Evolutionary conservation across 1,140 invertebrate genomes (phyloP).

Genomic region (Leptinotarsa undecemlineata): DNA sequence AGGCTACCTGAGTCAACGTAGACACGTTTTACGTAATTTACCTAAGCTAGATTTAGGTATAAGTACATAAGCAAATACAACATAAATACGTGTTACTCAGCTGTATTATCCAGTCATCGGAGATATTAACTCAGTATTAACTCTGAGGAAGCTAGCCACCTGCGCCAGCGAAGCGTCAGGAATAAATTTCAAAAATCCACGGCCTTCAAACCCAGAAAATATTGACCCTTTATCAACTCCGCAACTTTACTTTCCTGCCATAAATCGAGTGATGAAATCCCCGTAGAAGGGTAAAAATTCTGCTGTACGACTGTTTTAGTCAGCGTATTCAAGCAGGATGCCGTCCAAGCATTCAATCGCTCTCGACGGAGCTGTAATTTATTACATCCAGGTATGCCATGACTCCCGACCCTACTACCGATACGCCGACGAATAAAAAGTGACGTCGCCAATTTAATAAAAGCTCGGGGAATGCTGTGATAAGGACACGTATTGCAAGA

Average conservation of each 20-base stretch:
- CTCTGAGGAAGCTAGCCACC: too few relatives aligned
- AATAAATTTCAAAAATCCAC: too few relatives aligned
- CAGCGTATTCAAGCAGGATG: slow-evolving; percentile 14
- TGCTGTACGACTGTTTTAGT: slow-evolving; percentile 11
- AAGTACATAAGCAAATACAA: neutral
- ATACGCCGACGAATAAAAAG: slow-evolving; percentile 37
- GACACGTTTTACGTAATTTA: too few relatives aligned
- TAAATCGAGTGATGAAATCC: neutral
- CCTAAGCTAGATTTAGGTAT: too few relatives aligned
- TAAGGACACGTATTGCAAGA: slow-evolving; percentile 16
- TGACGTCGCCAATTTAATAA: slow-evolving; percentile 41
- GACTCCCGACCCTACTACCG: slow-evolving; percentile 30
- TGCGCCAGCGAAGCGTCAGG: too few relatives aligned
- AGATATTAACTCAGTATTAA: too few relatives aligned
- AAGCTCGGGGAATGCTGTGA: slow-evolving; percentile 18
- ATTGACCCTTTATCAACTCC: too few relatives aligned
- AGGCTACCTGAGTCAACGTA: too few relatives aligned
- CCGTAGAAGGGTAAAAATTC: slow-evolving; percentile 9
- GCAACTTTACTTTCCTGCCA: neutral
- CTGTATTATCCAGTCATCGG: too few relatives aligned
- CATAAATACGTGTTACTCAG: too few relatives aligned
- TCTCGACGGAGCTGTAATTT: slow-evolving; percentile 40
- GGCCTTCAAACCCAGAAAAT: too few relatives aligned
- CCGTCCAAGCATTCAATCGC: slow-evolving; percentile 42
- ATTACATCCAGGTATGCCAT: slow-evolving; percentile 36